Evolutionary conservation across 2,113 vertebrate species (phyloP), one percentile per base, ranked within the genome.

Genomic region (Megaceryle torquata): DNA sequence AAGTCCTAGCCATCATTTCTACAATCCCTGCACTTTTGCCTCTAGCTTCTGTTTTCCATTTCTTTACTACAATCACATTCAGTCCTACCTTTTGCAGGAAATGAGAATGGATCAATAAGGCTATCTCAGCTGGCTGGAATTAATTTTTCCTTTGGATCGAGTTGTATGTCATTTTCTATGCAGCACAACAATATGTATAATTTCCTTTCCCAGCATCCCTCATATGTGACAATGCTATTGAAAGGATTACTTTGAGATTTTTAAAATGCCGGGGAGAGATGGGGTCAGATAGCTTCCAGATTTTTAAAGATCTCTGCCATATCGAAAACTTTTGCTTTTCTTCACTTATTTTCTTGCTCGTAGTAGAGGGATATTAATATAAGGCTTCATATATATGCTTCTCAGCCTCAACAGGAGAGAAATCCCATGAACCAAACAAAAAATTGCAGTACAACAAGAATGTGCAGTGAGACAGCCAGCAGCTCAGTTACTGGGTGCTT

Each of bases 101-200:
- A 97, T 94, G 83, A 91, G 88, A 46, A 26, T 46, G 70, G 86
- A 89, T 96, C 93, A 91, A n/a, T 93, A 75, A 75, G 89, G 63
- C 75, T 71, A 8, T 81, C 92, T 89, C 39, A 91, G 74, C 75
- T 88, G 88, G 26, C 69, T 96, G 81, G 81, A 89, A 83, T 95
- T 68, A 59, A 89, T 91, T 86, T 96, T 96, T 89, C 88, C 43
- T 25, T 68, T 60, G 51, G 61, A 44, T 89, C 31, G 5, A 82
- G 83, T 81, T 92, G 59, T 68, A 9, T 93, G 83, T 44, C 70
- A 68, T 96, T 92, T 93, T 92, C 83, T 87, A 4, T 83, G 79
- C 71, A 80, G 88, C 79, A 61, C 86, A 64, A 14, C 41, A 71
- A 25, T 59, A 12, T 60, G 44, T 68, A 9, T 71, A 46, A 89